Evolutionary conservation across 2,888 invertebrate species (phyloP).

Genomic region (Leptinotarsa peninsularis): DNA sequence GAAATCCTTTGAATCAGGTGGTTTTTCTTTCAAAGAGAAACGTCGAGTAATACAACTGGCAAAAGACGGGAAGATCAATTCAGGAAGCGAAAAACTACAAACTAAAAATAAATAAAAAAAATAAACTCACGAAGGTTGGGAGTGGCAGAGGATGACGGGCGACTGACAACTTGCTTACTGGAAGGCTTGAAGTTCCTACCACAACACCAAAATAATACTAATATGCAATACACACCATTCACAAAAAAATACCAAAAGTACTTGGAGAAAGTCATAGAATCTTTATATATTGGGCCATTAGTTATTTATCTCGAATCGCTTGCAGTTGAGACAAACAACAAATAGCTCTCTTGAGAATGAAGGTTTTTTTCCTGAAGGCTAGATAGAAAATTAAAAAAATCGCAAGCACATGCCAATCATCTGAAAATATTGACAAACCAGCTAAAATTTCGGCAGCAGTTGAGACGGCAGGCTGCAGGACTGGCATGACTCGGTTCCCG

Average conservation of each 20-base stretch:
- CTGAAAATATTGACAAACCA: slow-evolving; percentile 56
- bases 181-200: slow-evolving; percentile 75
- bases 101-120: slow-evolving; percentile 55
- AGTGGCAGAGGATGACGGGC: slow-evolving; percentile 66
- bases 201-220: slow-evolving; percentile 54
- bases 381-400: slow-evolving; percentile 31
- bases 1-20: neutral
- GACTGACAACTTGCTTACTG: slow-evolving; percentile 65
- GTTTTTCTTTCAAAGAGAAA: too few species aligned
- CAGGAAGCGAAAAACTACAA: slow-evolving; percentile 20
- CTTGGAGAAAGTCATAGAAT: neutral
- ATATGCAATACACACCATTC: slow-evolving; percentile 43
- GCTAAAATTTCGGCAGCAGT: slow-evolving; percentile 61
- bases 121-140: slow-evolving; percentile 66
- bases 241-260: slow-evolving; percentile 10
- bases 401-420: slow-evolving; percentile 51
- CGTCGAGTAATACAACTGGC: slow-evolving; percentile 1
- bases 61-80: slow-evolving; percentile 32
- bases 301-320: too few species aligned
- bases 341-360: slow-evolving; percentile 7
- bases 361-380: slow-evolving; percentile 19
- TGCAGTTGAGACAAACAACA: neutral
- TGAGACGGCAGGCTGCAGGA: slow-evolving; percentile 63
- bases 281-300: too few species aligned
- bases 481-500: slow-evolving; percentile 63